phyloP scores from a whole-genome alignment of 2,113 vertebrate genomes.

The Pachypanchax playfairii region DNA sequence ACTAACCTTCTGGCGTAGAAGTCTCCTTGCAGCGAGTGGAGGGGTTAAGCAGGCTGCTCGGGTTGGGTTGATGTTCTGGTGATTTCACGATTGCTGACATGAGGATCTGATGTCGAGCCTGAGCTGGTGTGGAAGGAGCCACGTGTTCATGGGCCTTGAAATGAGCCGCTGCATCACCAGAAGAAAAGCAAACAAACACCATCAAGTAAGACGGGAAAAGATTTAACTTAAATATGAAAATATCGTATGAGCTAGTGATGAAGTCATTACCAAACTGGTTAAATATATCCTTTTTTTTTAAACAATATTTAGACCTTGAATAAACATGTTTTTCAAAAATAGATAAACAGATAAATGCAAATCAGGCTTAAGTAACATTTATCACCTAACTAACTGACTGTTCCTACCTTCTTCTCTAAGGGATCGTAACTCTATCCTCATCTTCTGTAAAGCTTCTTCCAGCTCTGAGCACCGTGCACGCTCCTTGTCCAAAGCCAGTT shows the following conservation, averaged over 20 bases:
- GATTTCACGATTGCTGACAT: constrained; percentile 98
- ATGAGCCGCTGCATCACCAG: constrained; percentile 84
- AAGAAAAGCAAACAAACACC: constrained; percentile 14
- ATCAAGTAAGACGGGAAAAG: constrained; percentile 1
- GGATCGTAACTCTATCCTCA: constrained; percentile 93
- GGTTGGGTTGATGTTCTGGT: constrained; percentile 95
- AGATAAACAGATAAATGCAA: too few species aligned
- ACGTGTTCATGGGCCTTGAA: constrained; percentile 93
- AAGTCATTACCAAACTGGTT: too few species aligned
- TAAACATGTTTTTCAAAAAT: too few species aligned
- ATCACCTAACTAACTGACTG: too few species aligned
- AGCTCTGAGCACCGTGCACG: constrained; percentile 93
- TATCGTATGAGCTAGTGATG: too few species aligned
- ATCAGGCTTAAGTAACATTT: neutral
- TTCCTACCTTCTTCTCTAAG: constrained; percentile 92
- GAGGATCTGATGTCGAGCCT: constrained; percentile 95
- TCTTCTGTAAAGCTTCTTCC: constrained; percentile 97
- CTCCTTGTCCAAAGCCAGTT: constrained; percentile 96
- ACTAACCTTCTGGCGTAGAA: constrained; percentile 91
- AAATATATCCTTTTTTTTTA: too few species aligned
- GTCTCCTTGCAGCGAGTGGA: constrained; percentile 92
- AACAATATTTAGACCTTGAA: too few species aligned
- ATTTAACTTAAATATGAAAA: neutral
- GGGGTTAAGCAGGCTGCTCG: constrained; percentile 91
- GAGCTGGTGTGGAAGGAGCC: constrained; percentile 89